These are phyloP conservation scores for Drosophila virilis DNA, from an alignment of 1,140 invertebrate genomes.

Conservation along the genomic window DNA sequence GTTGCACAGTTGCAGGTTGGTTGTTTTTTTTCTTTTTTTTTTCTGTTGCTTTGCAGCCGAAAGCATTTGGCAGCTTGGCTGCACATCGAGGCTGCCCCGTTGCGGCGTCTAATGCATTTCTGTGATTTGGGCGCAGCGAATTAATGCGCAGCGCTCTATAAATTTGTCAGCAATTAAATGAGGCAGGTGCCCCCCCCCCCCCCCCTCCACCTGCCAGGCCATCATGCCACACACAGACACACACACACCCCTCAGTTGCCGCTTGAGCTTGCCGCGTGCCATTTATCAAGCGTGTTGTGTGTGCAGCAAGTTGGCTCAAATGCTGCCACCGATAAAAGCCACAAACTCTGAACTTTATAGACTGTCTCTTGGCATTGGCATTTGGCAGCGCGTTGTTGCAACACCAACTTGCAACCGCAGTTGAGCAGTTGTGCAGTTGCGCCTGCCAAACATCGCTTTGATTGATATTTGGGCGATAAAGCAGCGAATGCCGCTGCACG, in stretches of 20 bases:
- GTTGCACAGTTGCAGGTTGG: slow-evolving; percentile 39
- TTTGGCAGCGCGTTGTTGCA: slow-evolving; percentile 9
- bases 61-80: slow-evolving; percentile 70
- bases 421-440: slow-evolving; percentile 16
- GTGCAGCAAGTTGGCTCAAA: slow-evolving; percentile 7
- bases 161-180: slow-evolving; percentile 83
- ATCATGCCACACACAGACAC: not conserved
- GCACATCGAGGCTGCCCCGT: slow-evolving; percentile 74
- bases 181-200: slow-evolving; percentile 53
- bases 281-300: slow-evolving; percentile 29
- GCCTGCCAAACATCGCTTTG: slow-evolving; percentile 48
- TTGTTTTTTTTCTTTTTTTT: slow-evolving; percentile 5
- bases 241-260: not conserved
- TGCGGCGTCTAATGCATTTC: slow-evolving; percentile 74
- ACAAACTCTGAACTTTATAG: slow-evolving; percentile 79
- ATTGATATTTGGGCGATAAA: slow-evolving; percentile 79
- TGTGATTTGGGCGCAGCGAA: slow-evolving; percentile 80
- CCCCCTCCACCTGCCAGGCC: not conserved
- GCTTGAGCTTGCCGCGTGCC: slow-evolving; percentile 27
- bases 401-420: slow-evolving; percentile 43
- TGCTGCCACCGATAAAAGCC: slow-evolving; percentile 55
- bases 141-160: slow-evolving; percentile 83
- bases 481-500: slow-evolving; percentile 41
- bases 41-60: slow-evolving; percentile 35
- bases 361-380: slow-evolving; percentile 43